Evolutionary conservation across 1,140 invertebrate genomes (phyloP).

Genomic region (Chrysomallon squamiferum): DNA sequence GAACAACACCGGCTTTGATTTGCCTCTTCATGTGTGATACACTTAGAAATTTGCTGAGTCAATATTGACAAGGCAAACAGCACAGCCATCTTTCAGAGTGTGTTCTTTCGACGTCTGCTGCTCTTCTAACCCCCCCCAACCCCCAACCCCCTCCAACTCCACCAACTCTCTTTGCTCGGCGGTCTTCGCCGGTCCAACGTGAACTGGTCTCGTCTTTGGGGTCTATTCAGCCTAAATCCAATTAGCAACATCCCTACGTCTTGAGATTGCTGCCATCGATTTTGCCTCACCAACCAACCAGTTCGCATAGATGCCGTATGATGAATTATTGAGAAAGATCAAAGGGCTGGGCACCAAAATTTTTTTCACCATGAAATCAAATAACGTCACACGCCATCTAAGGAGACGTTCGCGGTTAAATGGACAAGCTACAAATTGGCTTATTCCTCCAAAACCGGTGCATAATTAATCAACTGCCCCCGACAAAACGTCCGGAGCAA

Average conservation of each 20-base stretch:
- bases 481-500: slow-evolving; percentile 2
- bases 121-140: too few relatives aligned
- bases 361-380: slow-evolving; percentile 21
- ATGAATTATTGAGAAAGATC: not conserved
- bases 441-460: slow-evolving; percentile 17
- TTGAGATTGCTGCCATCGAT: slow-evolving; percentile 22
- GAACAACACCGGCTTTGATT: too few relatives aligned
- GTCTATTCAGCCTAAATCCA: slow-evolving; percentile 22
- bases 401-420: slow-evolving; percentile 18
- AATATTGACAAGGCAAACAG: slow-evolving; percentile 7
- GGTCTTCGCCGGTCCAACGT: not conserved
- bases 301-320: slow-evolving; percentile 1
- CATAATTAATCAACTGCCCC: slow-evolving; percentile 24
- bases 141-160: slow-evolving; percentile 1
- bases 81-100: not conserved
- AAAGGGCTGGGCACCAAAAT: not conserved
- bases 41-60: slow-evolving; percentile 1
- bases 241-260: slow-evolving; percentile 17
- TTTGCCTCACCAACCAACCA: slow-evolving; percentile 1
- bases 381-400: slow-evolving; percentile 16
- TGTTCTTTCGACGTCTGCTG: slow-evolving; percentile 4
- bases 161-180: slow-evolving; percentile 11
- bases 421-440: slow-evolving; percentile 22
- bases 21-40: not conserved
- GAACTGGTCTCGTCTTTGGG: not conserved